Evolutionary conservation across 2,113 vertebrate genomes (phyloP), one percentile per base, ranked within the genome.

Genomic region (Labrus mixtus): DNA sequence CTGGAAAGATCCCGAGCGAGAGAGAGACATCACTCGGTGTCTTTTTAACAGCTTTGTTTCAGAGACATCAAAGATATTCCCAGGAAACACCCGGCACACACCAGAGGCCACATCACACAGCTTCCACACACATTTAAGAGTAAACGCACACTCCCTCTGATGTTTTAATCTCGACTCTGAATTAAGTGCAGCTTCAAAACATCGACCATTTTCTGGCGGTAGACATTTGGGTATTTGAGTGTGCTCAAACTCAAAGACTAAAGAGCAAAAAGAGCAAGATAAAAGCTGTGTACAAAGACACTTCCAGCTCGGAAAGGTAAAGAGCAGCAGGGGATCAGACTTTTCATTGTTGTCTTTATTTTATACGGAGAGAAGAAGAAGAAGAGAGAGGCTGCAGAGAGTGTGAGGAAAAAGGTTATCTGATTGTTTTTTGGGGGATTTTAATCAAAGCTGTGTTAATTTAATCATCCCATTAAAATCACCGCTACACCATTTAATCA

Each of bases 121-220:
- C 41, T 17, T 57, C 51, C 60, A 29, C 55, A 39, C 56, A 66
- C 54, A 58, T 58, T 39, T 50, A 22, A 61, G 36, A 76, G 60
- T 54, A 53, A 33, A 25, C n/a, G n/a, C 23, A 2, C 5, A 25
- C 11, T 23, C 19, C 22, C 48, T 77, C 46, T 62, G 48, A 55
- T 68, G 74, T 68, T 53, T 67, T 66, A 36, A 64, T 13, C 39
- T 54, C 25, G 11, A 10, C 37, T 57, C 39, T 33, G 59, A 73
- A 73, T 19, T 46, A 19, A 46, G 37, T 64, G 45, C 22, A 8
- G 37, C 63, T 73, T 72, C 73, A 62, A 59, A 68, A 76, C 25
- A 58, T 29, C 55, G n/a, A 41, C 63, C 36, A 11, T 36, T 61
- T 20, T 6, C 36, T 17, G 39, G 10, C n/a, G 39, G 8, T 12